phyloP scores from a whole-genome alignment of 2,113 vertebrate genomes.

The Lepus europaeus region DNA sequence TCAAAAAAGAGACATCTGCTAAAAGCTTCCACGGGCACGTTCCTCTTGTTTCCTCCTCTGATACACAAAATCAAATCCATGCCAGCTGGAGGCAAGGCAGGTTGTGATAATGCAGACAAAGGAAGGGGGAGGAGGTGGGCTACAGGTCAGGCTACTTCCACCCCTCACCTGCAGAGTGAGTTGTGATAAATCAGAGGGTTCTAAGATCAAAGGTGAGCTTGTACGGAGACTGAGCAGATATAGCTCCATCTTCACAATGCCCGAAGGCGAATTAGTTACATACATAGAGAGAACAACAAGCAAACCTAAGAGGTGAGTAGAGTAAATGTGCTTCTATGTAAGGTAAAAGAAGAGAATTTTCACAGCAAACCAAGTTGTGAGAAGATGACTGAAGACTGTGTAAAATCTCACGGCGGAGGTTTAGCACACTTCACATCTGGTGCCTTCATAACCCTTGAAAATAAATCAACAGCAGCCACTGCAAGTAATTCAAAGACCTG shows the following conservation, averaged over 20 bases:
- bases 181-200: constrained; percentile 91
- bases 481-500: neutral
- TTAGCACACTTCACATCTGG: constrained; percentile 57
- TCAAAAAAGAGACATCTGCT: constrained; percentile 89
- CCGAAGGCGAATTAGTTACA: constrained; percentile 80
- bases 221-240: constrained; percentile 86
- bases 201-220: constrained; percentile 89
- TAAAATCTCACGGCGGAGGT: neutral
- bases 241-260: constrained; percentile 84
- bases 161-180: constrained; percentile 91
- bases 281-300: constrained; percentile 81
- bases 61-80: constrained; percentile 57
- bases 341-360: constrained; percentile 74
- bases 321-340: constrained; percentile 73
- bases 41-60: constrained; percentile 75
- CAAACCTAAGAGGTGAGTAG: constrained; percentile 79
- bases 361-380: constrained; percentile 71
- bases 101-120: constrained; percentile 63
- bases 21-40: constrained; percentile 76
- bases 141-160: constrained; percentile 84
- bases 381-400: constrained; percentile 64
- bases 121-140: constrained; percentile 73
- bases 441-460: constrained; percentile 40
- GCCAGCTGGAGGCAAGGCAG: constrained; percentile 59
- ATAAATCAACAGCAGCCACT: neutral